phyloP scores from a whole-genome alignment of 2,888 invertebrate species.

The Galerucella pusilla region DNA sequence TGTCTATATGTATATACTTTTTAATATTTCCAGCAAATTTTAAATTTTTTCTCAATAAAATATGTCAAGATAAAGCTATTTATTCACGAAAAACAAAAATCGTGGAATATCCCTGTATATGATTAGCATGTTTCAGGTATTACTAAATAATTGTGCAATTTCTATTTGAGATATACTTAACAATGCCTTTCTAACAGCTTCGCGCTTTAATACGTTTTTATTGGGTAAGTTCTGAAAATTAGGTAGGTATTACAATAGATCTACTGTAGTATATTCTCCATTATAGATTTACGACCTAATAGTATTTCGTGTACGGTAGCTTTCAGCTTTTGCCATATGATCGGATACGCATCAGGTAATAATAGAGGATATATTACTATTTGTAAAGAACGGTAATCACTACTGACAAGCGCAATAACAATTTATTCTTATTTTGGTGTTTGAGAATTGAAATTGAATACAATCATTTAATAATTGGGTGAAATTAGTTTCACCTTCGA shows the following conservation, averaged over 20 bases:
- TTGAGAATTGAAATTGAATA: not conserved
- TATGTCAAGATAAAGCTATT: no score
- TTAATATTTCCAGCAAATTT: no score
- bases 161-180: conserved; percentile 19
- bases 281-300: conserved; percentile 49
- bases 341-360: conserved; percentile 37
- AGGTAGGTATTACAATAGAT: conserved; percentile 38
- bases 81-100: no score
- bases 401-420: conserved; percentile 9
- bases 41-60: no score
- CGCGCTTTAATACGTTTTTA: conserved; percentile 50
- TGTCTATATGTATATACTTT: no score
- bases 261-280: conserved; percentile 44
- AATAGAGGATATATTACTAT: conserved; percentile 39
- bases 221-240: conserved; percentile 43
- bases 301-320: conserved; percentile 46
- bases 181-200: conserved; percentile 41
- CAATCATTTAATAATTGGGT: not conserved
- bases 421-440: conserved; percentile 5
- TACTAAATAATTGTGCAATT: conserved; percentile 28
- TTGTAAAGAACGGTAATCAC: conserved; percentile 6
- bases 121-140: conserved; percentile 13
- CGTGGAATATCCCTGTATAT: not conserved
- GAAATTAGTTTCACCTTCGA: not conserved
- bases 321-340: conserved; percentile 33